Evolutionary conservation across 2,797 vertebrate species (phyloP), one percentile per base, ranked within the genome.

Genomic region (Schizopygopsis malacanthus): DNA sequence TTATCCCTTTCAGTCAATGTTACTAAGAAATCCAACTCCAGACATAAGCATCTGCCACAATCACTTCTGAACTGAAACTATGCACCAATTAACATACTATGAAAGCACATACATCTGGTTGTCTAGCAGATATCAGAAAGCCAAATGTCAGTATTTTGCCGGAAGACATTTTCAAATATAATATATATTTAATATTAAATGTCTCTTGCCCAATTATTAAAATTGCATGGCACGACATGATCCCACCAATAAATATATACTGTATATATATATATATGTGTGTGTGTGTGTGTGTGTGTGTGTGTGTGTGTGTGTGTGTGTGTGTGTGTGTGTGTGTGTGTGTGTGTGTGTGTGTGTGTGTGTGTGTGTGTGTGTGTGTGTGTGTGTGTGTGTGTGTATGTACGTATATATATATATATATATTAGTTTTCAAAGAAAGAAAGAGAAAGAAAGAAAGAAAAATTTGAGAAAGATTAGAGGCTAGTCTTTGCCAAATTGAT

Each of bases 401-500:
- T 33, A 33, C 0, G 33, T 33, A 33, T 33, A 33, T 33, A 3
- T 33, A 33, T 33, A 33, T 33, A 33, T 33, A 33, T 3, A 33
- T 61, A 12, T 12, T 12, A 2, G 56, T 25, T 61, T 61, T 25
- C n/a, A 65, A 73, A 69, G 18, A 69, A 33, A 33, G 28, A 33
- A 33, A 33, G 28, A 33, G 20, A 70, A 41, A 79, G 54, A 79
- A 10, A 43, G 39, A 79, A 43, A 47, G 8, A 61, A 4, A 20
- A 45, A 47, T 11, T n/a, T 65, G 41, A 61, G 41, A 67, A 67
- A 90, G 89, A 91, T 92, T 91, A 92, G 90, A 92, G 89, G 91
- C 82, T 86, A 7, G 52, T 82, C 16, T 91, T 41, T 92, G 94
- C 94, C 93, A 95, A 94, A 94, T 92, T 91, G 88, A 92, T 91